Evolutionary conservation across 2,888 invertebrate species (phyloP), one percentile per base, ranked within the genome.

Genomic region (Xanthorhoe spadicearia): DNA sequence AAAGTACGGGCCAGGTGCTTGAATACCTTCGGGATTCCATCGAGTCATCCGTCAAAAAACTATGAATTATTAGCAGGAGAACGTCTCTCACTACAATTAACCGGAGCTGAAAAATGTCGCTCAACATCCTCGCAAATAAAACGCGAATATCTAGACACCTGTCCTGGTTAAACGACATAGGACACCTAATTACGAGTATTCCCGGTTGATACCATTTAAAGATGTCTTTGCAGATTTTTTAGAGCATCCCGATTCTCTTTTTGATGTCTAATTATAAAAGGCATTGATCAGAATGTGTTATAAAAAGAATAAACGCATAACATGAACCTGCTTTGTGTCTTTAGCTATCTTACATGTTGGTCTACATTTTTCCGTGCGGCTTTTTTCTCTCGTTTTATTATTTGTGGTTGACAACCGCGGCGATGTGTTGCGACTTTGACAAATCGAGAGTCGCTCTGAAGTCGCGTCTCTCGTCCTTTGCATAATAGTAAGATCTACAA

Each of bases 101-200:
- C 87, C 82, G 83, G 38, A 13, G 80, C 84, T 86, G 83, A 86
- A 90, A 91, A 87, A 91, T 92, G 91, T 88, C 87, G 81, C 83
- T 79, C 79, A 75, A 83, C 89, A 87, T 90, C 88, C 87, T 85
- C 81, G 78, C 80, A 83, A 83, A 85, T 83, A 84, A 84, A 83
- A 81, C 76, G 75, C 70, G 73, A 74, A 79, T 65, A 70, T 75
- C 79, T 76, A 82, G 78, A 83, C 88, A 90, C 84, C 86, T 89
- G 88, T 77, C 80, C 81, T 73, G 72, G 75, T 80, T 75, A 75
- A 75, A 78, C 74, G 72, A 76, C 78, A 74, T 77, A 51, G 75
- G 70, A 73, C 70, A 68, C 74, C 76, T 79, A 79, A 77, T 76
- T 81, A 80, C 78, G 61, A 78, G 77, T 78, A 79, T 76, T 76